phyloP scores from a whole-genome alignment of 2,113 vertebrate species.

The Pitta sordida region DNA sequence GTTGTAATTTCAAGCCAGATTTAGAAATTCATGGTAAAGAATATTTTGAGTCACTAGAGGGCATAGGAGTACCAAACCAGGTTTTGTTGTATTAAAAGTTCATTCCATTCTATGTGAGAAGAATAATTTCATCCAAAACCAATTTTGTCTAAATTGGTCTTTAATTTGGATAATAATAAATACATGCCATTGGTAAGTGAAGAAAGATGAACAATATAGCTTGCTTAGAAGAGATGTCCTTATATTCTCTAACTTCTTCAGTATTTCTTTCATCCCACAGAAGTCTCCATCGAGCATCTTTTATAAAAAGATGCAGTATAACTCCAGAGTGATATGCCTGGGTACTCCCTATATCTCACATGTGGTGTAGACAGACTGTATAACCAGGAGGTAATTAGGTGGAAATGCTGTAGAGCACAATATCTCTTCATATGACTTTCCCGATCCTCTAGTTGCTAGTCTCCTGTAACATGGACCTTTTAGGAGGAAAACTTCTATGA shows the following conservation, averaged over 20 bases:
- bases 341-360: neutral
- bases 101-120: neutral
- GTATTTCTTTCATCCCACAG: neutral
- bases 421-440: neutral
- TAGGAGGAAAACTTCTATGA: neutral
- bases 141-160: neutral
- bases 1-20: neutral
- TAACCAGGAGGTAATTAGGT: neutral
- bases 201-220: neutral
- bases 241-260: neutral
- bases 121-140: neutral
- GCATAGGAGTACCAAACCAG: conserved; percentile 18
- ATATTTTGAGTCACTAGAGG: conserved; percentile 53
- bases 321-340: neutral
- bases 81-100: neutral
- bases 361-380: neutral
- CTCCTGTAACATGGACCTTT: neutral
- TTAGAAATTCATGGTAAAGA: neutral
- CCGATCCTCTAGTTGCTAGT: neutral
- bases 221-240: neutral
- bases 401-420: neutral
- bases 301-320: neutral
- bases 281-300: neutral
- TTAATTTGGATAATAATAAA: neutral
- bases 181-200: neutral